phyloP scores from a whole-genome alignment of 30 jellyfish, hydroid and myxozoan genomes.

The Hydractinia symbiolongicarpus region DNA sequence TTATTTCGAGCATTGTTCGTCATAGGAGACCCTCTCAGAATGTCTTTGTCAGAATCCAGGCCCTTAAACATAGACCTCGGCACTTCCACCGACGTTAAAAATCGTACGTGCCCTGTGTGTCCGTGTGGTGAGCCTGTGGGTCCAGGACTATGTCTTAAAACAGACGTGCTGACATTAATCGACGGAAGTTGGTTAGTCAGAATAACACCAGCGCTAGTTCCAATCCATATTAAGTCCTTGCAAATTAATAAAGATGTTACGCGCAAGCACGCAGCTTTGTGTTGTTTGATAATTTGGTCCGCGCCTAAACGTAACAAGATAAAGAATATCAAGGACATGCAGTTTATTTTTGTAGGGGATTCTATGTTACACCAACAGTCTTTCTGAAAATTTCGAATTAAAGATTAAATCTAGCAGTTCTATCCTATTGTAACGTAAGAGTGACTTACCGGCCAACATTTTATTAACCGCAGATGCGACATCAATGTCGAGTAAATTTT shows the following conservation, averaged over 20 bases:
- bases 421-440: background rate
- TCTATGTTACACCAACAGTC: background rate
- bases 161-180: constrained; percentile 78
- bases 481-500: constrained; percentile 81
- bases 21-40: constrained; percentile 36
- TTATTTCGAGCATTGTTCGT: constrained; percentile 36
- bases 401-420: background rate
- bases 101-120: constrained; percentile 99
- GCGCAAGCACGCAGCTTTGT: constrained; percentile 95
- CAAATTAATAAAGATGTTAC: constrained; percentile 90
- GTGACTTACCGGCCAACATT: constrained; percentile 84
- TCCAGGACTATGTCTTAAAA: constrained; percentile 71
- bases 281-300: constrained; percentile 97
- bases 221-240: constrained; percentile 97
- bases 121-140: constrained; percentile 99
- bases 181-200: constrained; percentile 93
- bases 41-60: constrained; percentile 37
- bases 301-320: constrained; percentile 60
- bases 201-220: constrained; percentile 99
- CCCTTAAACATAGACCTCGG: constrained; percentile 65
- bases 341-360: too few relatives aligned
- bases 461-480: constrained; percentile 97
- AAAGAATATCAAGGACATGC: background rate
- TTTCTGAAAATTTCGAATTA: background rate
- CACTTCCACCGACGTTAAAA: constrained; percentile 96